phyloP scores from a whole-genome alignment of 2,797 vertebrate genomes.

The Huso huso region DNA sequence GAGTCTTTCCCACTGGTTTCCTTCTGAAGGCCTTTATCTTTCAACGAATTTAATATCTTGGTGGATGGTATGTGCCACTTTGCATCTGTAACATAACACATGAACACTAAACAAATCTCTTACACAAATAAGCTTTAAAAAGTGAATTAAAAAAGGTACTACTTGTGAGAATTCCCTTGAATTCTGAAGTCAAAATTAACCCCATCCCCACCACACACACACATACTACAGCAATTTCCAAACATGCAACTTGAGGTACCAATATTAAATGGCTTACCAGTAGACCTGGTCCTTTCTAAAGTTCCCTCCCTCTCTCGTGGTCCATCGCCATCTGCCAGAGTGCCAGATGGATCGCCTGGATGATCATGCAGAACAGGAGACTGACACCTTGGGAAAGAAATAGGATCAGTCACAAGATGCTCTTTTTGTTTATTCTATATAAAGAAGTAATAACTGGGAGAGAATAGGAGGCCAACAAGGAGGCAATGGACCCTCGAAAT shows the following conservation, averaged over 20 bases:
- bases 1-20: constrained; percentile 77
- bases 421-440: too few species aligned
- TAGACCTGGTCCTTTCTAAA: constrained; percentile 70
- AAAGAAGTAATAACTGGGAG: too few species aligned
- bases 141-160: not conserved
- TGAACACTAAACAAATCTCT: constrained; percentile 13
- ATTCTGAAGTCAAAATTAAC: too few species aligned
- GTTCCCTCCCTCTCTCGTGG: constrained; percentile 73
- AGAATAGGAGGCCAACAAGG: too few species aligned
- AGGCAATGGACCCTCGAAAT: too few species aligned
- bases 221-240: too few species aligned
- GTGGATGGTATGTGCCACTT: constrained; percentile 86
- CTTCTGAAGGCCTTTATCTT: constrained; percentile 70
- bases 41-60: constrained; percentile 83
- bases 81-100: constrained; percentile 61
- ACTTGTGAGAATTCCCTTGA: too few species aligned
- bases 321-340: constrained; percentile 65
- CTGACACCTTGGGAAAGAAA: constrained; percentile 63
- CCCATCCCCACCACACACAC: too few species aligned
- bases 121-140: not conserved
- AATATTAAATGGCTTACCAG: constrained; percentile 42
- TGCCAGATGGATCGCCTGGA: constrained; percentile 54
- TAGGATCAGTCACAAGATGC: too few species aligned
- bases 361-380: constrained; percentile 81
- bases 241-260: too few species aligned